phyloP scores from a whole-genome alignment of 2,888 invertebrate genomes.

The Criorhina ranunculi region DNA sequence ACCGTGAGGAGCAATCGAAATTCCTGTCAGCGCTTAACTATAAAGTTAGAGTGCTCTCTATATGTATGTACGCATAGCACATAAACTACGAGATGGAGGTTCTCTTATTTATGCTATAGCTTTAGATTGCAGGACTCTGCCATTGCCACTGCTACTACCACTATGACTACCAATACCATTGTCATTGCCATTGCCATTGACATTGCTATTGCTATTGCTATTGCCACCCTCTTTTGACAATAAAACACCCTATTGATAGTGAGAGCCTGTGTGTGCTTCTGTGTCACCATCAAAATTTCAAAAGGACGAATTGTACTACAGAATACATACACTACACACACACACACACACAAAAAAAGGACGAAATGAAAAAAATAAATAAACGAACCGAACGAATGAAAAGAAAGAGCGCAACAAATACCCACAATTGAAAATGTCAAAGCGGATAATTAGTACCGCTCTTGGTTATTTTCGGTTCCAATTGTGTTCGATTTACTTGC shows the following conservation, averaged over 20 bases:
- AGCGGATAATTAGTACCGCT: conserved; percentile 74
- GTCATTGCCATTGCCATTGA: not conserved
- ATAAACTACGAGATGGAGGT: conserved; percentile 41
- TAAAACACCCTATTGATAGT: conserved; percentile 28
- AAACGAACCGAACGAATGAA: conserved; percentile 34
- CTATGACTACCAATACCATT: no score
- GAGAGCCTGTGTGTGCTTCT: conserved; percentile 5
- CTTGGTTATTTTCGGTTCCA: conserved; percentile 66
- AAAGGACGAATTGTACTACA: conserved; percentile 17
- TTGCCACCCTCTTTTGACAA: conserved; percentile 7
- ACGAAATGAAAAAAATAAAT: conserved; percentile 47
- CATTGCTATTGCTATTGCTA: no score
- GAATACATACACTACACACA: conserved; percentile 21
- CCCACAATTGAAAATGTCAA: conserved; percentile 73
- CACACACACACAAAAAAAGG: not conserved
- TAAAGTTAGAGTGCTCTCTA: conserved; percentile 16
- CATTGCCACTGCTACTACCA: conserved; percentile 1
- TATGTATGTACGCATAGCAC: conserved; percentile 11
- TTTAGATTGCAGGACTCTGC: conserved; percentile 24
- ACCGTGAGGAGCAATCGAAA: conserved; percentile 57
- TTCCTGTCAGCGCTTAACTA: conserved; percentile 57
- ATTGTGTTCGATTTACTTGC: conserved; percentile 66
- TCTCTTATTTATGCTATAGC: conserved; percentile 55
- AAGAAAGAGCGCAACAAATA: conserved; percentile 65
- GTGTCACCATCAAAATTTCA: conserved; percentile 37